These are phyloP conservation scores for Crioceris asparagi DNA, from an alignment of 2,888 invertebrate genomes.

Conservation along the genomic window DNA sequence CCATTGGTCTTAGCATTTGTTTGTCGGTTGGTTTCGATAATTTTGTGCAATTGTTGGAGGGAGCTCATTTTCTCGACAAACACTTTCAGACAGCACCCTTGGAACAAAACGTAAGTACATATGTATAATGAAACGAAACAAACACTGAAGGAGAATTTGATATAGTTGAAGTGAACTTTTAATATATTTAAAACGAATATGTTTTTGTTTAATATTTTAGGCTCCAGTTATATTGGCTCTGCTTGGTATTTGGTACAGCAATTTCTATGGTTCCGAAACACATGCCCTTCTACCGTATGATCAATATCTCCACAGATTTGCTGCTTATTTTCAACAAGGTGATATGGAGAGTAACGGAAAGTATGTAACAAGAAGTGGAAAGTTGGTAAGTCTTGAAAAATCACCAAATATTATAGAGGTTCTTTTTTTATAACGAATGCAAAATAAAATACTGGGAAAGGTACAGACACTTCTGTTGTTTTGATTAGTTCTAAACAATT, in stretches of 20 bases:
- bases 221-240: conserved; percentile 87
- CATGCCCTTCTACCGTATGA: conserved; percentile 96
- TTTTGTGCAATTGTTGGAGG: conserved; percentile 82
- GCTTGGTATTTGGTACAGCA: conserved; percentile 87
- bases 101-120: conserved; percentile 71
- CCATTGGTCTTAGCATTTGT: conserved; percentile 94
- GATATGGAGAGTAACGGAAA: conserved; percentile 99
- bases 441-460: not conserved
- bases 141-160: too few relatives aligned
- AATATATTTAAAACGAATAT: not conserved
- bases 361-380: conserved; percentile 65
- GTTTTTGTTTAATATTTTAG: conserved; percentile 39
- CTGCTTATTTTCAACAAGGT: conserved; percentile 99
- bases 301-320: conserved; percentile 96
- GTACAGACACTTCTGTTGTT: not conserved
- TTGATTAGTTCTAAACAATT: not conserved
- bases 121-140: too few relatives aligned
- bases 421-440: not conserved
- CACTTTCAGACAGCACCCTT: conserved; percentile 82
- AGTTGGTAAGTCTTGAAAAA: conserved; percentile 38
- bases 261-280: conserved; percentile 92
- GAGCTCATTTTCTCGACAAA: conserved; percentile 88
- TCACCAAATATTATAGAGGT: not conserved
- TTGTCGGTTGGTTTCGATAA: conserved; percentile 90
- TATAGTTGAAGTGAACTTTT: too few relatives aligned